Percentiles rank a stretch among this genome's conserved stretches.
Evolutionary conservation across 2,888 invertebrate species (phyloP).

Genomic region (Heliconius ismenius): DNA sequence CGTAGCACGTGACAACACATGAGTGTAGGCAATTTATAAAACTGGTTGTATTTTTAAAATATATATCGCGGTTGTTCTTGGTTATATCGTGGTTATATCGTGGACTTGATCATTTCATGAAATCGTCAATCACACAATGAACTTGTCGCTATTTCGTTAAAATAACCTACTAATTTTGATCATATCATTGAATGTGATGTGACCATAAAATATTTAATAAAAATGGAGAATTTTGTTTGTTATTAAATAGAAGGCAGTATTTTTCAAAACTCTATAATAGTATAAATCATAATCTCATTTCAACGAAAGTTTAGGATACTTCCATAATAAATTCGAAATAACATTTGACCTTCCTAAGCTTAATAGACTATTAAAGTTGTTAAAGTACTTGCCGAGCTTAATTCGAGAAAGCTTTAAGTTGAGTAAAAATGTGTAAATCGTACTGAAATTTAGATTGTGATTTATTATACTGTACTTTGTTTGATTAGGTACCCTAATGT

Average conservation of each 20-base stretch:
- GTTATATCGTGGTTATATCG: too few species aligned
- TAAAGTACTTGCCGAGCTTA: slow-evolving; percentile 18
- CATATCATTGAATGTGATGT: too few species aligned
- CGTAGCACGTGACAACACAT: slow-evolving; percentile 1
- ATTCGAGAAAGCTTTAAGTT: slow-evolving; percentile 1
- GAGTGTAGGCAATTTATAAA: neutral
- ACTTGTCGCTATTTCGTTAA: too few species aligned
- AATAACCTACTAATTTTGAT: too few species aligned
- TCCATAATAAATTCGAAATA: slow-evolving; percentile 19
- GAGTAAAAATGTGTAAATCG: neutral
- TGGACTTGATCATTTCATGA: too few species aligned
- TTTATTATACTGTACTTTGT: slow-evolving; percentile 4
- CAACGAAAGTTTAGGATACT: slow-evolving; percentile 1
- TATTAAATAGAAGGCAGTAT: neutral
- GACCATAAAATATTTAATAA: too few species aligned
- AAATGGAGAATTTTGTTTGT: neutral
- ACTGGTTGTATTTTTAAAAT: neutral
- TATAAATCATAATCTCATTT: neutral
- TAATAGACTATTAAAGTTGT: slow-evolving; percentile 22
- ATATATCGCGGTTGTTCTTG: neutral
- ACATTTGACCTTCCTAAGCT: slow-evolving; percentile 12
- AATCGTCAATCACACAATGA: too few species aligned
- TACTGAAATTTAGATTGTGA: slow-evolving; percentile 10
- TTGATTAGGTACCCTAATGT: neutral
- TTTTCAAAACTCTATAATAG: neutral